Evolutionary conservation across 2,113 vertebrate genomes (phyloP), one percentile per base, ranked within the genome.

Genomic region (Malurus melanocephalus): DNA sequence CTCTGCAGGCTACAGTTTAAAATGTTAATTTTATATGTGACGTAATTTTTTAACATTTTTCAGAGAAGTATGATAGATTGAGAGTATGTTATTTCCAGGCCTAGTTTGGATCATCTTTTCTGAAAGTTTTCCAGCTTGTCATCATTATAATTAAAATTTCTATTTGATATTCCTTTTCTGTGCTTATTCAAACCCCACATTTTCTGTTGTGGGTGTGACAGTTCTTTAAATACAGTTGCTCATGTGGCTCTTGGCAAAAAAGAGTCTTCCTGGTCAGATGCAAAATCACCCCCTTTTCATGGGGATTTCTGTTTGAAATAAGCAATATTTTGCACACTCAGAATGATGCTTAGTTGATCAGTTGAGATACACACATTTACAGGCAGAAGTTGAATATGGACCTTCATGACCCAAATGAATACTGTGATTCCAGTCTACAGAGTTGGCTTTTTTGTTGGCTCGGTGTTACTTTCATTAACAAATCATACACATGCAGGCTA

Each of bases 151-250:
- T 52, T 77, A 64, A 80, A 82, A 55, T 65, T 76, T 80, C 48
- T 67, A 4, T 62, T 64, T 62, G 12, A 28, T 75, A 48, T 22
- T 83, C 13, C 21, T 51, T 92, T 51, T 42, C n/a, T 43, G 6
- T 48, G 9, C 6, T 0, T 35, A 78, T 67, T 73, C 45, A 48
- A 74, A 82, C 2, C 16, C 9, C 35, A 18, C 0, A 0, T 80
- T 69, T 74, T 35, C 56, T 86, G 9, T 49, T 74, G 74, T 24
- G 30, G 7, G 35, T 17, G 1, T 43, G 64, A 40, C 8, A 38
- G 27, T 74, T 88, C 52, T 77, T 6, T n/a, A 72, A 75, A 49
- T 42, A 52, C 43, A 81, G 12, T 21, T 64, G 15, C 14, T 15
- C 15, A 11, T 1, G 4, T 62, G 42, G 21, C 16, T 88, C 20